Evolutionary conservation across 2,113 vertebrate genomes (phyloP), one percentile per base, ranked within the genome.

Genomic region (Cacatua alba): DNA sequence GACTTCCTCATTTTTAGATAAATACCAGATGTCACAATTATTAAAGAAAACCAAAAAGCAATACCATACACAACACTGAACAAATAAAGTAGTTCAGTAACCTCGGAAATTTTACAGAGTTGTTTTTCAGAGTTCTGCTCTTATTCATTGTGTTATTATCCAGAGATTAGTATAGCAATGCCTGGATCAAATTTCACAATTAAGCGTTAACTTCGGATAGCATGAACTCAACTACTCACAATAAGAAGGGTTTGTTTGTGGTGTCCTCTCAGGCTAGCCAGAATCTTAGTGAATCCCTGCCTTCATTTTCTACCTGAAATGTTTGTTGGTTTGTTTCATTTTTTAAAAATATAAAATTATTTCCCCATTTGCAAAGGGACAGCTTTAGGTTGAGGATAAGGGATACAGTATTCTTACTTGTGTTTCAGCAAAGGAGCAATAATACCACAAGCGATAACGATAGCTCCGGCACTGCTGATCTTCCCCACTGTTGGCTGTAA

Each of bases 1-100:
- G 14, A 59, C 82, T 96, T 95, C 94, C 92, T 90, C 68, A 20
- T 94, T 94, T 94, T 84, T 65, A 89, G 63, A 52, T 80, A 93
- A 96, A 95, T 87, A 64, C 10, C 79, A 87, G 89, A 55, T 91
- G 95, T 44, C 94, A 90, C 80, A 85, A 51, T 71, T 26, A 53
- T 63, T 88, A 49, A 52, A 70, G 87, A 59, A 74, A 74, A 23
- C 5, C 51, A 57, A 52, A 69, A 87, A 74, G 52, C 59, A 88
- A 39, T 9, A 16, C 19, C 74, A 31, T 4, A 20, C 51, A 35
- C 49, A 77, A 8, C 19, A 37, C 4, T 51, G 35, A 63, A 35
- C 78, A 85, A 94, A 88, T 17, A 31, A 76, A 93, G 53, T 0
- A 23, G 23, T 20, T 63, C 81, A 44, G 49, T 24, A 6, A 18